Percentiles rank a stretch among this genome's conserved stretches.
Evolutionary conservation across 2,797 vertebrate genomes (phyloP).

Genomic region (Sandelia bainsii): DNA sequence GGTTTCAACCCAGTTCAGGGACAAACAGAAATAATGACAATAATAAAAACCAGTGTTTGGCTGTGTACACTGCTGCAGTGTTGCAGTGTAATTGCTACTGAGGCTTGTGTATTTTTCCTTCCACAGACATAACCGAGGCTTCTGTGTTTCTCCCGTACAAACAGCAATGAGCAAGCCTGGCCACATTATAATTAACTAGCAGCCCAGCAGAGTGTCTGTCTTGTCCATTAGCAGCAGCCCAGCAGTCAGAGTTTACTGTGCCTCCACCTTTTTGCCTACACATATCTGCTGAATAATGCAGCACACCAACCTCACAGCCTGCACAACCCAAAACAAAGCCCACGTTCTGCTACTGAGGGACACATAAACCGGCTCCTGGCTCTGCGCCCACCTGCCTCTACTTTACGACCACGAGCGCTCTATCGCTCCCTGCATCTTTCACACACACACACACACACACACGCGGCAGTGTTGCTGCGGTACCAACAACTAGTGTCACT

Average conservation of each 20-base stretch:
- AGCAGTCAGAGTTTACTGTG: constrained; percentile 6
- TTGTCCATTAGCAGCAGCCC: neutral
- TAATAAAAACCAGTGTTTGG: neutral
- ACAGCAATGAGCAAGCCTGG: neutral
- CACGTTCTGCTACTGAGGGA: constrained; percentile 49
- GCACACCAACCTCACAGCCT: constrained; percentile 53
- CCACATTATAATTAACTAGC: neutral
- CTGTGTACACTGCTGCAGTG: neutral
- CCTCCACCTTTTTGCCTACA: constrained; percentile 48
- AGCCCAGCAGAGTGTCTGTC: constrained; percentile 7
- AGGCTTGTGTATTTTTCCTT: neutral
- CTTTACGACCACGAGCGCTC: constrained; percentile 10
- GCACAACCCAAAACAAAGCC: constrained; percentile 68
- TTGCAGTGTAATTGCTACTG: constrained; percentile 1
- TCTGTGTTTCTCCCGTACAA: neutral
- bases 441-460: constrained; percentile 17
- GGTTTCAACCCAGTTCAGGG: constrained; percentile 11
- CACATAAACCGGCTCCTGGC: constrained; percentile 61
- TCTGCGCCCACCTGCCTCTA: constrained; percentile 26
- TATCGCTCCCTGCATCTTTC: constrained; percentile 19
- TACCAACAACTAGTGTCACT: constrained; percentile 23
- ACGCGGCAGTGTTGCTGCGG: too few relatives aligned
- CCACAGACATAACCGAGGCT: constrained; percentile 4
- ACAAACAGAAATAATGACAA: neutral
- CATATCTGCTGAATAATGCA: constrained; percentile 78